Evolutionary conservation across 2,888 invertebrate genomes (phyloP).

Genomic region (Luperina nickerlii): DNA sequence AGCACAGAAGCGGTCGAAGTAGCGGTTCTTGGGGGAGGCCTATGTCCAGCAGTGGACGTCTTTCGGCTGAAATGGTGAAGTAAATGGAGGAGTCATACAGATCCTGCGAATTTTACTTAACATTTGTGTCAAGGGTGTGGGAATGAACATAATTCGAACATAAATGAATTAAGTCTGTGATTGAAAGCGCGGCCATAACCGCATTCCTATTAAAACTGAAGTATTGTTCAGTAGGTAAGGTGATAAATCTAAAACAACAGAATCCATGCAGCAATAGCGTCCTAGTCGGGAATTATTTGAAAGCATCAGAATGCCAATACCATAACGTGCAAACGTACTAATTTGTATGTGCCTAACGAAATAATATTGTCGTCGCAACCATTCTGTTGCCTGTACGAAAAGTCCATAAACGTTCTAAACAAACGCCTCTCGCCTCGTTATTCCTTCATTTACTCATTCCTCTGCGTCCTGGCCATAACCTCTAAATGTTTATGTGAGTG

Average conservation of each 20-base stretch:
- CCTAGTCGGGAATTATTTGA: not conserved
- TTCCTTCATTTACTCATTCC: slow-evolving; percentile 32
- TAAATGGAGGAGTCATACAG: not conserved
- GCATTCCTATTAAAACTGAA: not conserved
- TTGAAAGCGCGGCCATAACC: not conserved
- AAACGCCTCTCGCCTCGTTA: not conserved
- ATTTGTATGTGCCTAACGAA: not conserved
- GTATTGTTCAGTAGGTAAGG: not conserved
- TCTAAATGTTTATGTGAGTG: slow-evolving; percentile 53
- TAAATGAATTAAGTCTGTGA: not conserved
- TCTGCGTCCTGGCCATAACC: slow-evolving; percentile 45
- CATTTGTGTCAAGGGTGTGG: not conserved
- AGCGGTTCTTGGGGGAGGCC: too few species aligned
- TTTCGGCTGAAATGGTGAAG: too few species aligned
- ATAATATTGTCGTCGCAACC: not conserved
- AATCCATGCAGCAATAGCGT: not conserved
- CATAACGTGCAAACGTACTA: too few species aligned
- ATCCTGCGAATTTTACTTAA: not conserved
- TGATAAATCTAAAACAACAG: not conserved
- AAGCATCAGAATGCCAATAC: not conserved
- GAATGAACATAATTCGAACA: not conserved
- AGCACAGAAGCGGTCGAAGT: too few species aligned
- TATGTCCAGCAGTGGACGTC: not conserved
- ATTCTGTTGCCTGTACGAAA: not conserved
- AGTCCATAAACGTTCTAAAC: slow-evolving; percentile 1